Base-by-base conservation (phyloP, 1,140 invertebrate genomes). In the Drosophila pseudoananassae region DNA sequence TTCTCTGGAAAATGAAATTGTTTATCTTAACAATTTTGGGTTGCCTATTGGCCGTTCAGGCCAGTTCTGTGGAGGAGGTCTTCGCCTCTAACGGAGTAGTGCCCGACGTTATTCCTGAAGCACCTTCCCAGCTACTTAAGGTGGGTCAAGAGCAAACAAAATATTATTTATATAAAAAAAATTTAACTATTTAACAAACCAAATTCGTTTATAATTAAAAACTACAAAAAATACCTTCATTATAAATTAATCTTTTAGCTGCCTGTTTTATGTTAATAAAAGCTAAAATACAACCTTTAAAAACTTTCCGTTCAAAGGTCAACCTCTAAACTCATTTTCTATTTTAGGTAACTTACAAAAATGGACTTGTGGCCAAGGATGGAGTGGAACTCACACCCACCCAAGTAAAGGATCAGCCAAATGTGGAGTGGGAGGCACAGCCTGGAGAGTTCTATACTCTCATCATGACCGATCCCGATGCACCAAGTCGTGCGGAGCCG, bases 401-500 rank as follows among this genome's bases (percentile, higher is more conserved):
- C 0, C 93, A 95, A 78, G 95, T 96, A 0, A 96, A 96, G 87
- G 93, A 95, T 80, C 92, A 92, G 68, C 95, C 96, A 1, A 91
- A 82, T 0, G 94, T 97, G 1, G 92, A 94, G 36, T 97, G 95
- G 94, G 82, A 92, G 5, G 94, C 94, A 5, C 94, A 96, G 20
- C 46, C 92, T 1, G 87, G 92, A 38, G 80, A 92, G 4, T 95
- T 93, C 71, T 98, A 98, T 79, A 96, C 96, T 2, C 92, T 98
- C 0, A 94, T 95, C 64, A 95, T 97, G 76, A 90, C 87, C 94
- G 91, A 92, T 78, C 91, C 91, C 4, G 91, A 92, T 76, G 91
- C 91, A 27, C 97, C 97, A 8, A 96, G 95, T 78, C 94, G 97
- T 0, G 91, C 94, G 0, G 93, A 96, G 52, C 96, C 95, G 0